Evolutionary conservation across 1,140 invertebrate species (phyloP), one percentile per base, ranked within the genome.

Genomic region (Drosophila lacertosa): DNA sequence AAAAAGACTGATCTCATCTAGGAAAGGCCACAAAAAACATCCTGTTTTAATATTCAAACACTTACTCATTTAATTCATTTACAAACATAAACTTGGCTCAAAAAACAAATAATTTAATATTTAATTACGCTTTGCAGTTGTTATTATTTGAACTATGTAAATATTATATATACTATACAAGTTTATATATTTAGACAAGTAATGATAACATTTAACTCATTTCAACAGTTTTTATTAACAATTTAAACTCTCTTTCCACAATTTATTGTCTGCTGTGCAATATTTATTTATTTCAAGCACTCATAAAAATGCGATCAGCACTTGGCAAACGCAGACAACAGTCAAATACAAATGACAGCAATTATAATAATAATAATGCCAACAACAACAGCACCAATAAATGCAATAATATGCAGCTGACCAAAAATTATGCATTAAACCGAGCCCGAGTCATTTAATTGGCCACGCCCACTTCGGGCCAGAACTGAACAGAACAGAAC

Each of bases 341-440:
- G 13, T 59, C 64, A 82, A 77, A 83, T 72, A 74, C 42, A 70
- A 66, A 70, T 77, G 65, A 74, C 66, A 74, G 35, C 51, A 50
- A 66, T 42, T 74, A 70, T 47, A 83, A 70, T 42, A 58, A 44
- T 44, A 50, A 15, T 58, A 68, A 59, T 57, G 58, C 37, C 18
- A 45, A 22, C 13, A 67, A 18, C 3, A 51, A 42, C 26, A 50
- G 26, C 18, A 15, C 9, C 9, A 70, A 62, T 35, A 40, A 42
- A 10, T 32, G 32, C 45, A 71, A 71, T 59, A 71, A 71, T 57
- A 29, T 67, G 60, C 65, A 78, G 73, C 62, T 60, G 39, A 45
- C 35, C 42, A 73, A 79, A 65, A 75, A 55, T 68, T 64, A 75
- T 84, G 72, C 66, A 79, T 84, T 72, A 71, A 77, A 77, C 69